Evolutionary conservation across 1,140 invertebrate genomes (phyloP).

Genomic region (Nixonia krombeini): DNA sequence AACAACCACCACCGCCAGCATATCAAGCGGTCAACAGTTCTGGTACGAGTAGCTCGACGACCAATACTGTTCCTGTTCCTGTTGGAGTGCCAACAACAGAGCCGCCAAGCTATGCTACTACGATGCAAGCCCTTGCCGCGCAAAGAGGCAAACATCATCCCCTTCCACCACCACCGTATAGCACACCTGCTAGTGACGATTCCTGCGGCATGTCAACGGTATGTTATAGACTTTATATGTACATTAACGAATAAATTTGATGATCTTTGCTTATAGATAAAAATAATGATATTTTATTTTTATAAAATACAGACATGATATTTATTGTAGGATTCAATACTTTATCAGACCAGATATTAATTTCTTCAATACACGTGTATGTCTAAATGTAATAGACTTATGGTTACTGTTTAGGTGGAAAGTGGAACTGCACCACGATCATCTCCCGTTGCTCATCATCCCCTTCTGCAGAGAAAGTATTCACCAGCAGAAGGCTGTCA

Average conservation of each 20-base stretch:
- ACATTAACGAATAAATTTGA: no score
- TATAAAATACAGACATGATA: no score
- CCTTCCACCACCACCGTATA: slow-evolving; percentile 80
- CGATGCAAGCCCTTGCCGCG: slow-evolving; percentile 89
- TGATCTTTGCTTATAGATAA: background rate
- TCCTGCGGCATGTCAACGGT: slow-evolving; percentile 69
- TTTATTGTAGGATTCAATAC: no score
- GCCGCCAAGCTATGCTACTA: slow-evolving; percentile 91
- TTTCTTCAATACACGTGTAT: no score
- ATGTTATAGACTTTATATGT: no score
- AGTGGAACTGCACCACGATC: slow-evolving; percentile 67
- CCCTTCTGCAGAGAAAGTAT: slow-evolving; percentile 76
- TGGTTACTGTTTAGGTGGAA: no score
- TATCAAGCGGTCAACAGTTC: slow-evolving; percentile 58
- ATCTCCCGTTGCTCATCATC: slow-evolving; percentile 72
- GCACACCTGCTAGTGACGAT: slow-evolving; percentile 67
- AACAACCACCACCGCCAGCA: slow-evolving; percentile 70
- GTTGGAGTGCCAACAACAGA: slow-evolving; percentile 85
- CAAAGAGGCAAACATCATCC: slow-evolving; percentile 79
- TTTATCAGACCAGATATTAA: no score
- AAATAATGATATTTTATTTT: background rate
- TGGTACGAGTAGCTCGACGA: slow-evolving; percentile 34
- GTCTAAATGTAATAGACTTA: no score
- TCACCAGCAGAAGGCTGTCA: slow-evolving; percentile 71
- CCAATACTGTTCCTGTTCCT: slow-evolving; percentile 49